Conservation (phyloP, 1,140 invertebrate species). For the Panulirus ornatus region DNA sequence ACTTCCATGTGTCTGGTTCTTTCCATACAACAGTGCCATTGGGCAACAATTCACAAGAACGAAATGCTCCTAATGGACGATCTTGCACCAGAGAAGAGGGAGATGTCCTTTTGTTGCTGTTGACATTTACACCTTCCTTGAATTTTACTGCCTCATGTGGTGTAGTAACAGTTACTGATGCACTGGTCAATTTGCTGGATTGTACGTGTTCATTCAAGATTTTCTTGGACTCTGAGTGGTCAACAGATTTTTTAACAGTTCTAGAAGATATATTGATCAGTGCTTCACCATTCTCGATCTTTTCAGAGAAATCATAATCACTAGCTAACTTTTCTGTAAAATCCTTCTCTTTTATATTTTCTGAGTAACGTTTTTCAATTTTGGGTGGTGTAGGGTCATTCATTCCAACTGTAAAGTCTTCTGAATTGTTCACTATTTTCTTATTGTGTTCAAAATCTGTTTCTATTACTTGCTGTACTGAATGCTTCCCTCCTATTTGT, state of each 20-base stretch:
- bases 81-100: background rate
- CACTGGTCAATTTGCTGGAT: background rate
- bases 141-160: background rate
- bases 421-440: background rate
- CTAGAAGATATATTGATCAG: background rate
- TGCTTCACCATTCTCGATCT: background rate
- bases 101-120: background rate
- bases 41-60: constrained; percentile 35
- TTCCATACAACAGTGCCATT: constrained; percentile 42
- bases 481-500: background rate
- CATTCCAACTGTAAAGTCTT: background rate
- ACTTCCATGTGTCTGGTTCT: constrained; percentile 37
- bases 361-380: background rate
- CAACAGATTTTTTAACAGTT: background rate
- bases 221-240: background rate
- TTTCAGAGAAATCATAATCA: background rate
- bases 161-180: background rate
- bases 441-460: background rate
- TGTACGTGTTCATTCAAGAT: background rate
- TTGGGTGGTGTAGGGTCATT: background rate
- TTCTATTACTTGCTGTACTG: background rate
- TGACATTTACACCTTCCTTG: background rate
- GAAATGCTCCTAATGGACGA: background rate
- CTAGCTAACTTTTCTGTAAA: background rate
- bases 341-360: background rate